Percentiles rank a stretch among this genome's conserved stretches.
Conservation (phyloP, 2,113 vertebrate species). For the Brachypodius melanocephalos region DNA sequence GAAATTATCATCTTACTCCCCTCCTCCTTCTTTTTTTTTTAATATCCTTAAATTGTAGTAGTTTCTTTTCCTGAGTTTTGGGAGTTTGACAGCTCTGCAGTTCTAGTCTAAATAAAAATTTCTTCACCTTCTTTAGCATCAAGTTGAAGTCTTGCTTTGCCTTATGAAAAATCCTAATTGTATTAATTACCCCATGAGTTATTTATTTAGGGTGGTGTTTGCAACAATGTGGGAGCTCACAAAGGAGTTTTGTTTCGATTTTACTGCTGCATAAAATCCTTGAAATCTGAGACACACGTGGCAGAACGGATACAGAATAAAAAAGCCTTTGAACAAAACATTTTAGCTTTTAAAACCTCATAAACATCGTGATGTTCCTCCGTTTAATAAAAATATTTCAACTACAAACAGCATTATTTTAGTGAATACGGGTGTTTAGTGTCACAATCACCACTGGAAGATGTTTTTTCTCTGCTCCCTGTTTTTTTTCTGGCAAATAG, state of each 20-base stretch:
- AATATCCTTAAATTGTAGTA: background rate
- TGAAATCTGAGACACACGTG: background rate
- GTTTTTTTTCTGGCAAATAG: background rate
- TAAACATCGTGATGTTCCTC: background rate
- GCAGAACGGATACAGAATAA: background rate
- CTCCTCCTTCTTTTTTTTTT: rapidly evolving
- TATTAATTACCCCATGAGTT: background rate
- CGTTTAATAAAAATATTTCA: background rate
- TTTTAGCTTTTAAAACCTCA: background rate
- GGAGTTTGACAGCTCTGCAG: background rate
- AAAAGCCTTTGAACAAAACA: background rate
- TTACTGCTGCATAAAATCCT: background rate
- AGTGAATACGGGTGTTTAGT: background rate
- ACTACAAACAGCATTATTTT: background rate
- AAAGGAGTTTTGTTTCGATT: background rate
- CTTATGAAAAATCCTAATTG: background rate
- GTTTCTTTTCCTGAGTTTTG: background rate
- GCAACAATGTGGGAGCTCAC: background rate
- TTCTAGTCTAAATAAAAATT: background rate
- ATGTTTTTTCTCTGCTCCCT: background rate
- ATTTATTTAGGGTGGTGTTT: background rate
- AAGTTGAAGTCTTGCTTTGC: background rate
- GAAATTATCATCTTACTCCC: rapidly evolving
- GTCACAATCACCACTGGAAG: background rate
- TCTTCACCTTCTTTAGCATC: background rate